Evolutionary conservation across 2,113 vertebrate genomes (phyloP).

Genomic region (Callorhinus ursinus): DNA sequence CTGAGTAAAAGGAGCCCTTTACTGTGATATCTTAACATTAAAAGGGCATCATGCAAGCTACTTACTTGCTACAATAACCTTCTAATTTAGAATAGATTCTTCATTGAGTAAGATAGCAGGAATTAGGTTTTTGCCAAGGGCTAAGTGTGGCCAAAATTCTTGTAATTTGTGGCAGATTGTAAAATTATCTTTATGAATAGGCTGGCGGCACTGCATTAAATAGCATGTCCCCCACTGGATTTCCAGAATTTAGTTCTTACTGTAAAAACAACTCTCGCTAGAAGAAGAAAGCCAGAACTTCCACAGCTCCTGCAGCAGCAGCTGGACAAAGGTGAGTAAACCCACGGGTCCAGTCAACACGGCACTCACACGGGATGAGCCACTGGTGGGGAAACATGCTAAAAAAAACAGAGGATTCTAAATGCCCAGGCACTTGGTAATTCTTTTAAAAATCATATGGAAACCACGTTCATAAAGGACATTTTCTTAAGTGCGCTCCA

Average conservation of each 20-base stretch:
- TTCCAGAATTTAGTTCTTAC: neutral
- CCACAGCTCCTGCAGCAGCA: neutral
- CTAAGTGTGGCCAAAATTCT: constrained; percentile 35
- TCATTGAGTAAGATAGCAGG: constrained; percentile 22
- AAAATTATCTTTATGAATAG: constrained; percentile 5
- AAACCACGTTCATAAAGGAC: neutral
- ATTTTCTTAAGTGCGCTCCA: neutral
- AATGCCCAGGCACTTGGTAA: neutral
- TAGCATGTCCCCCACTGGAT: neutral
- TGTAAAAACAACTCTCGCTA: neutral
- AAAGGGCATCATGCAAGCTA: neutral
- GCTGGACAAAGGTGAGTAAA: neutral
- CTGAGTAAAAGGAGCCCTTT: constrained; percentile 1
- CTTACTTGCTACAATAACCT: constrained; percentile 32
- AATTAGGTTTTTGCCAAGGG: constrained; percentile 40
- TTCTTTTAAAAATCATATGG: neutral
- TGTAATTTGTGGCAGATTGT: neutral
- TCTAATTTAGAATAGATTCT: constrained; percentile 61
- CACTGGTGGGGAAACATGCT: neutral
- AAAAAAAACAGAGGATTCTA: neutral
- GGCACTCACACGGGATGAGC: neutral
- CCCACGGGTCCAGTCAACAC: constrained; percentile 13
- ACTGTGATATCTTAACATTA: neutral
- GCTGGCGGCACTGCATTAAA: neutral
- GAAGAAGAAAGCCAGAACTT: constrained; percentile 10